Conservation (phyloP, 1,140 invertebrate species). For the Dryas iulia region DNA sequence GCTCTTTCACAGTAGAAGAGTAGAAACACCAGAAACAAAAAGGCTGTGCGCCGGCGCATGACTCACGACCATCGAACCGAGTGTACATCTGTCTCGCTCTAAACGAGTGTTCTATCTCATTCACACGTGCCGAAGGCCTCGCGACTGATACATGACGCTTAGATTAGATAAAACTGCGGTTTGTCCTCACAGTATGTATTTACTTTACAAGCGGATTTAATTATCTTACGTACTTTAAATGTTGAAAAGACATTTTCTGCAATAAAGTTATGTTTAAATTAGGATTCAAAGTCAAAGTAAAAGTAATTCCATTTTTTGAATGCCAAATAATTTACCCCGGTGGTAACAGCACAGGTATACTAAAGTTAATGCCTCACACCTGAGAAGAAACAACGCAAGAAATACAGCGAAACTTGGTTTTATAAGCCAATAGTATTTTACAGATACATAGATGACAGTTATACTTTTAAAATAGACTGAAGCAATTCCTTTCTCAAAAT, state of each 20-base stretch:
- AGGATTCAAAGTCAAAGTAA: no score
- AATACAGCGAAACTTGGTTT: no score
- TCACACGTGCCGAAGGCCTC: slow-evolving; percentile 28
- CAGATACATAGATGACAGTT: no score
- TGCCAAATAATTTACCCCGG: no score
- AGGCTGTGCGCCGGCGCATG: slow-evolving; percentile 54
- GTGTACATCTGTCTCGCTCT: slow-evolving; percentile 44
- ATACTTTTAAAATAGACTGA: no score
- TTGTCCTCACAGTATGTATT: slow-evolving; percentile 27
- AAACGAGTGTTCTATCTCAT: slow-evolving; percentile 47
- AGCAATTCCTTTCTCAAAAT: no score
- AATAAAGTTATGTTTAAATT: background rate
- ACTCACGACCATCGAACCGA: slow-evolving; percentile 59
- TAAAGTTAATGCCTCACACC: no score
- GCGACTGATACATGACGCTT: slow-evolving; percentile 21
- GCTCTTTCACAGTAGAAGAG: slow-evolving; percentile 36
- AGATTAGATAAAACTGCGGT: slow-evolving; percentile 28
- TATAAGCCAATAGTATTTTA: no score
- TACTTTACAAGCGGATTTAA: slow-evolving; percentile 21
- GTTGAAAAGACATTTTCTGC: background rate
- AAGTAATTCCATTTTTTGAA: no score
- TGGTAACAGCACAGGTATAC: no score
- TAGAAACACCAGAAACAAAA: slow-evolving; percentile 36
- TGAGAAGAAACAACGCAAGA: no score
- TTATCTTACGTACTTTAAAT: slow-evolving; percentile 9